A percentile compares a stretch with the other conserved stretches of the same genome.
Conservation (phyloP, 2,888 invertebrate species). For the Chrysina gloriosa region DNA sequence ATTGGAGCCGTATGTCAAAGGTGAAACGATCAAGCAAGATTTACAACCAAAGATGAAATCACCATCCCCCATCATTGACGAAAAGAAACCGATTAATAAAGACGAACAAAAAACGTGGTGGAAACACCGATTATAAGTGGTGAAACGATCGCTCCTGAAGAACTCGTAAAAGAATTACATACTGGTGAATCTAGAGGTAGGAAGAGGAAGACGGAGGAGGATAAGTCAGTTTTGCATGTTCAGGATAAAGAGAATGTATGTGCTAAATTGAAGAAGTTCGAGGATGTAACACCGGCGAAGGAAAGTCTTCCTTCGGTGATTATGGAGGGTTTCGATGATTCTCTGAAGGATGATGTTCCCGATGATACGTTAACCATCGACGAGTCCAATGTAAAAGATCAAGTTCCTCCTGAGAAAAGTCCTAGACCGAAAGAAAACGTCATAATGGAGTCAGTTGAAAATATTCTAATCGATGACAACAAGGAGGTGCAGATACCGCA, state of each 20-base stretch:
- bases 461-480: not conserved
- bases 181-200: not conserved
- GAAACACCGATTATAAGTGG: not conserved
- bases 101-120: not conserved
- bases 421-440: not conserved
- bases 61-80: not conserved
- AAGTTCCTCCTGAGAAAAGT: not conserved
- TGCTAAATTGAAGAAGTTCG: conserved; percentile 12
- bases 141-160: not conserved
- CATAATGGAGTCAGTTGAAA: not conserved
- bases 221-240: not conserved
- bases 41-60: not conserved
- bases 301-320: conserved; percentile 12
- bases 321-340: conserved; percentile 14
- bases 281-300: conserved; percentile 28
- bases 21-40: not conserved
- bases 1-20: conserved; percentile 13
- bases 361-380: conserved; percentile 12
- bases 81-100: not conserved
- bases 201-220: not conserved
- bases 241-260: not conserved
- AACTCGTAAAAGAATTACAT: not conserved
- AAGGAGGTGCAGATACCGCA: not conserved
- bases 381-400: not conserved
- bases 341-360: not conserved